Conservation (phyloP, 1,140 invertebrate species). For the Drosophila funebris region DNA sequence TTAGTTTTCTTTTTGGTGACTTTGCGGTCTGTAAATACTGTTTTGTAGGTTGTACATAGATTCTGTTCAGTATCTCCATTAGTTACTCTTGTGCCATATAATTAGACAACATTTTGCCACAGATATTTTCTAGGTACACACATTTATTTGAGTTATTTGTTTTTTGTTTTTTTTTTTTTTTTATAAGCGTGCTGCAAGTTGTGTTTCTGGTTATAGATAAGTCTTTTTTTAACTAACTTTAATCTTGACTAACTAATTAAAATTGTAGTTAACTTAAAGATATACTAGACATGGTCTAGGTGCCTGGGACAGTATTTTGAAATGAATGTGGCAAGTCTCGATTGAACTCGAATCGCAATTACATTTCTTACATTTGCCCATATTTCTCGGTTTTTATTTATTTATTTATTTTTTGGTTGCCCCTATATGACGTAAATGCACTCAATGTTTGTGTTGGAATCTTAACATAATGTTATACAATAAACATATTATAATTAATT, state of each 20-base stretch:
- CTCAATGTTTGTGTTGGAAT: background rate
- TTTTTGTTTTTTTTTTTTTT: too few species aligned
- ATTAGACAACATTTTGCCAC: constrained; percentile 38
- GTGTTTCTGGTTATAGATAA: background rate
- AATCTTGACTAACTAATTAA: constrained; percentile 20
- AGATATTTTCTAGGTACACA: constrained; percentile 58
- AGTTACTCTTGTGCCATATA: background rate
- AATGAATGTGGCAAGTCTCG: background rate
- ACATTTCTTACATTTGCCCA: background rate
- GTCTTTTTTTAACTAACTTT: constrained; percentile 18
- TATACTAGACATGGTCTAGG: background rate
- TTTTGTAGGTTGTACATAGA: constrained; percentile 10
- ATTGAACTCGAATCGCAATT: background rate
- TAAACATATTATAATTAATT: constrained; percentile 57
- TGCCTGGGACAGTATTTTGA: background rate
- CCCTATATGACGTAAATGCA: background rate
- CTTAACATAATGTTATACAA: constrained; percentile 25
- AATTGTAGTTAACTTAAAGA: background rate
- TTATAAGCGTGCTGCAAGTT: constrained; percentile 60
- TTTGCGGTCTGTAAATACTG: background rate
- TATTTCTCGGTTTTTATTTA: too few species aligned
- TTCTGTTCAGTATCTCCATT: background rate
- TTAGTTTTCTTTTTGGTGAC: background rate
- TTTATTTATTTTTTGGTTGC: background rate
- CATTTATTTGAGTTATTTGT: constrained; percentile 53